Percentiles rank a stretch among this genome's conserved stretches.
Evolutionary conservation across 2,888 invertebrate species (phyloP).

Genomic region (Drosophila bunnanda): DNA sequence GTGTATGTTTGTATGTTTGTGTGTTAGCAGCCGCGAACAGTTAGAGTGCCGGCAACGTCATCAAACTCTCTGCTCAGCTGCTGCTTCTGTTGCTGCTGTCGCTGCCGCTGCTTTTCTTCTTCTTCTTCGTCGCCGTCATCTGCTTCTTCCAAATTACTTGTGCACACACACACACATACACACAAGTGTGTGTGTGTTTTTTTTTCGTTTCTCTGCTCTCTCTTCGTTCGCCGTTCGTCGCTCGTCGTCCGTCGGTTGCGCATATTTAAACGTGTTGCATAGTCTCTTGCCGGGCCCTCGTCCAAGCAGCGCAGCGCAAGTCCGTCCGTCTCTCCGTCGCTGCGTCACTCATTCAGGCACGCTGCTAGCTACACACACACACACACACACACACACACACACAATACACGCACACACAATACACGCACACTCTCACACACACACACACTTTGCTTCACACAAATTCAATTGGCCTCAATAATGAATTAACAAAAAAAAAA

Average conservation of each 20-base stretch:
- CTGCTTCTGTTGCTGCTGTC: slow-evolving; percentile 30
- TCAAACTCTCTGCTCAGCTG: slow-evolving; percentile 60
- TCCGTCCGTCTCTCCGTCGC: slow-evolving; percentile 54
- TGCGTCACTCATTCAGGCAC: slow-evolving; percentile 77
- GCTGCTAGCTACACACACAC: slow-evolving; percentile 64
- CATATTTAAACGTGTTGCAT: slow-evolving; percentile 81
- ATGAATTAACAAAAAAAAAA: slow-evolving; percentile 75
- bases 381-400: slow-evolving; percentile 39
- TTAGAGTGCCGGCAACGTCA: slow-evolving; percentile 73
- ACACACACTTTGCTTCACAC: slow-evolving; percentile 48
- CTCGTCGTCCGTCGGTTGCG: slow-evolving; percentile 68
- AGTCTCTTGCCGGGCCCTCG: slow-evolving; percentile 83
- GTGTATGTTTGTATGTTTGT: slow-evolving; percentile 3
- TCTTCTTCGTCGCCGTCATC: slow-evolving; percentile 32
- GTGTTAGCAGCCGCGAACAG: slow-evolving; percentile 44
- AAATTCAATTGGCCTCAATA: slow-evolving; percentile 78
- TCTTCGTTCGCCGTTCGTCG: slow-evolving; percentile 63
- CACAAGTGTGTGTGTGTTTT: slow-evolving; percentile 42
- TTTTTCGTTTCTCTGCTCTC: slow-evolving; percentile 50
- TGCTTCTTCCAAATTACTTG: slow-evolving; percentile 68
- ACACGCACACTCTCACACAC: slow-evolving; percentile 40
- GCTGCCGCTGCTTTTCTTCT: slow-evolving; percentile 35
- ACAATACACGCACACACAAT: slow-evolving; percentile 57
- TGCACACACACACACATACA: slow-evolving; percentile 49
- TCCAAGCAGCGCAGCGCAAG: slow-evolving; percentile 63